Conservation (phyloP, 2,797 vertebrate species). For the Galago senegalensis region DNA sequence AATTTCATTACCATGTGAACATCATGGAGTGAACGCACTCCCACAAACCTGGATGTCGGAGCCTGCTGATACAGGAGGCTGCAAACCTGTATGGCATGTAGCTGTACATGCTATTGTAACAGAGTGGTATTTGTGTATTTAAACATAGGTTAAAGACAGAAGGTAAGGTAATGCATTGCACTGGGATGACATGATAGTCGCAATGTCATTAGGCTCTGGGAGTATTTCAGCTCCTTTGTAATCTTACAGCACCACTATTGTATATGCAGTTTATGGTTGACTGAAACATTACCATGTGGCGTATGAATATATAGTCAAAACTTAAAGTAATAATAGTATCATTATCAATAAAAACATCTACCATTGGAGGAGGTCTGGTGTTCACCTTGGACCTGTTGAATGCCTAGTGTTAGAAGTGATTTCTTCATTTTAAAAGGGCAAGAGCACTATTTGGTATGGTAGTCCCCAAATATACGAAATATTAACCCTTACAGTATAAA, state of each 20-base stretch:
- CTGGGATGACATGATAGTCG: background rate
- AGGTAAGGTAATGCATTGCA: background rate
- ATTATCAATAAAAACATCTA: background rate
- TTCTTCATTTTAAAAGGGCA: conserved; percentile 3
- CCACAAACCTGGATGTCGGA: background rate
- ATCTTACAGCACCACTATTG: background rate
- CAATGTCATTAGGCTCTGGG: background rate
- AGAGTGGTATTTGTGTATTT: background rate
- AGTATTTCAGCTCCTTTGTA: background rate
- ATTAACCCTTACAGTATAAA: background rate
- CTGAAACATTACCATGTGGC: background rate
- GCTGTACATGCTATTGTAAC: background rate
- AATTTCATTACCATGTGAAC: background rate
- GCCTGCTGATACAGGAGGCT: background rate
- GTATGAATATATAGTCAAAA: conserved; percentile 30
- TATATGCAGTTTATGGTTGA: background rate
- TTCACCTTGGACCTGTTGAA: background rate
- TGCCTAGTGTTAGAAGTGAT: background rate
- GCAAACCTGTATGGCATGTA: background rate
- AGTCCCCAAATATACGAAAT: background rate
- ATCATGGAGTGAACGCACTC: background rate
- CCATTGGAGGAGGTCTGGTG: background rate
- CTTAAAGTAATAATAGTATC: background rate
- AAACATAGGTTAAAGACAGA: background rate
- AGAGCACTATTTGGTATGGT: background rate